Evolutionary conservation across 2,113 vertebrate species (phyloP).

Genomic region (Perca flavescens): DNA sequence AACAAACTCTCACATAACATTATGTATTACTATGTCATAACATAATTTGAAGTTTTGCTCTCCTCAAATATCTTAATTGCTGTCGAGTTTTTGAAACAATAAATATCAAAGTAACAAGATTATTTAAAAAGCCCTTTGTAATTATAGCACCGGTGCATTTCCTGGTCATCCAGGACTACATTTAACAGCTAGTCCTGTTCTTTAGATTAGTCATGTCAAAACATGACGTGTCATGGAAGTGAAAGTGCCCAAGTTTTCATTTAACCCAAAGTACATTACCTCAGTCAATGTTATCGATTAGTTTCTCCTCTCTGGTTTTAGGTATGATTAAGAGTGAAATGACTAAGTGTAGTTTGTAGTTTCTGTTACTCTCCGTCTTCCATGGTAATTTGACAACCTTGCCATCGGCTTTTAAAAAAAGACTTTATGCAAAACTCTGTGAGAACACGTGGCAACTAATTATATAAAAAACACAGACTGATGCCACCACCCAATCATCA

Average conservation of each 20-base stretch:
- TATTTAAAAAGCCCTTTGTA: conserved; percentile 2
- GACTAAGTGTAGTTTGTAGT: not conserved
- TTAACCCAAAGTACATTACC: not conserved
- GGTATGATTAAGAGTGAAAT: conserved; percentile 1
- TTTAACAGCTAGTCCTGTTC: not conserved
- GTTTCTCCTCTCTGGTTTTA: not conserved
- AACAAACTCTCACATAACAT: not conserved
- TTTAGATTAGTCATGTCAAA: conserved; percentile 19
- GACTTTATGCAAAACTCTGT: not conserved
- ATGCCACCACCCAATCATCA: not conserved
- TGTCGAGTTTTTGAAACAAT: not conserved
- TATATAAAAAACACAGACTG: not conserved
- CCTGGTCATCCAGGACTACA: not conserved
- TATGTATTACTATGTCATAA: not conserved
- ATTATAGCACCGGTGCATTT: not conserved
- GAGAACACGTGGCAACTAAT: not conserved
- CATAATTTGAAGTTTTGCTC: conserved; percentile 5
- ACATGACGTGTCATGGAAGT: not conserved
- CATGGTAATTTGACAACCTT: not conserved
- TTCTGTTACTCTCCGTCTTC: not conserved
- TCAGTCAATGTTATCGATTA: not conserved
- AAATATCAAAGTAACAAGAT: not conserved
- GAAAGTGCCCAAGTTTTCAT: not conserved
- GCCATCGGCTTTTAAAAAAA: not conserved
- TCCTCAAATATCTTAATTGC: not conserved